A percentile compares a stretch with the other conserved stretches of the same genome.
Conservation (phyloP, 2,113 vertebrate species). For the Gnathonemus echidnorhynchus region DNA sequence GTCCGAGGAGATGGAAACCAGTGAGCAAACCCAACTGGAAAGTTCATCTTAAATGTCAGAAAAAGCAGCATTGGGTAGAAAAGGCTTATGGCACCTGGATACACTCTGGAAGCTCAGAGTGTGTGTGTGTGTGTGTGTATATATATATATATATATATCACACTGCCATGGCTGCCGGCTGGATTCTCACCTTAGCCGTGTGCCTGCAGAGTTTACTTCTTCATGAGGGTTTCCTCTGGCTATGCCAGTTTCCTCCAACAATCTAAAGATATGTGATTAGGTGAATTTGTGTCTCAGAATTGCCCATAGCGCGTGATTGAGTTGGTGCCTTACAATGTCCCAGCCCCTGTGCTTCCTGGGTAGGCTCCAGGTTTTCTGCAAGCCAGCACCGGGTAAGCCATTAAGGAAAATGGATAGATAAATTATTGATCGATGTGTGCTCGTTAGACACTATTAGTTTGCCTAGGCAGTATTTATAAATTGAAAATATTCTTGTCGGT, state of each 20-base stretch:
- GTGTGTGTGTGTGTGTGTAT: too few relatives aligned
- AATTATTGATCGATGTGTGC: not conserved
- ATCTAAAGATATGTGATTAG: not conserved
- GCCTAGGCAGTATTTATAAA: conserved; percentile 4
- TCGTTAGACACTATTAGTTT: not conserved
- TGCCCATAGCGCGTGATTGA: not conserved
- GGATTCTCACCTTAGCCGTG: not conserved
- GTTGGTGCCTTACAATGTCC: not conserved
- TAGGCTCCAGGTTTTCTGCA: not conserved
- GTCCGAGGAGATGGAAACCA: conserved; percentile 45
- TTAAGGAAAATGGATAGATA: not conserved
- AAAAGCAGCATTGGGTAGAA: conserved; percentile 27
- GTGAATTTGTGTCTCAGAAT: not conserved
- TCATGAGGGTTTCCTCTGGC: not conserved
- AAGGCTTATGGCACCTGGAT: conserved; percentile 2
- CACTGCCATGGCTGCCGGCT: not conserved
- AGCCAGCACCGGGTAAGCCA: not conserved
- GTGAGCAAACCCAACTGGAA: conserved; percentile 41
- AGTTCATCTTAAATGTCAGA: conserved; percentile 40
- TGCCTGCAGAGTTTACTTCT: not conserved
- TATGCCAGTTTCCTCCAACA: not conserved
- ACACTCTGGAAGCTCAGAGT: not conserved
- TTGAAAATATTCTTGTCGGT: not conserved
- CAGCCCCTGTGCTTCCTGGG: not conserved
- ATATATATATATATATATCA: not conserved